Conservation (phyloP, 2,113 vertebrate species). For the Macquaria ambigua region DNA sequence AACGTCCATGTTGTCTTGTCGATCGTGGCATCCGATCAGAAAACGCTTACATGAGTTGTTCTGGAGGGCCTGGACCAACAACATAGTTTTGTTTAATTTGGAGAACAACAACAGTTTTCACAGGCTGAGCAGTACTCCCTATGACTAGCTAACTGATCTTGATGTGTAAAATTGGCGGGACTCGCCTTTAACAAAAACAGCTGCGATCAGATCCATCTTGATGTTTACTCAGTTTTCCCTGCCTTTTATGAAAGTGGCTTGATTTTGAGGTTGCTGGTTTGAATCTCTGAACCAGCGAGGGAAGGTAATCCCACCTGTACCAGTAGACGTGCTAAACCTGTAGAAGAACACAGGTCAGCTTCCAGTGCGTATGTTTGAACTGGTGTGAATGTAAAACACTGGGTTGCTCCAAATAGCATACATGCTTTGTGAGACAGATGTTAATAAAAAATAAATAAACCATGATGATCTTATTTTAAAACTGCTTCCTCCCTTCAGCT, state of each 20-base stretch:
- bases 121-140: too few species aligned
- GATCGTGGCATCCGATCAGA: neutral
- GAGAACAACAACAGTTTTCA: too few species aligned
- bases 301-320: neutral
- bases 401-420: rapidly evolving
- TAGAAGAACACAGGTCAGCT: neutral
- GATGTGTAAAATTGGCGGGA: too few species aligned
- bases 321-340: neutral
- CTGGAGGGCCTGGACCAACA: neutral
- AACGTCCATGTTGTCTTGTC: too few species aligned
- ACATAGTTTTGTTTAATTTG: neutral
- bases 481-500: conserved; percentile 60
- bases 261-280: neutral
- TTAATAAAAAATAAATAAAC: neutral
- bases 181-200: too few species aligned
- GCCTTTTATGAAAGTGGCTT: neutral
- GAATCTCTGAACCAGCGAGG: too few species aligned
- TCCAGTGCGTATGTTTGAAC: neutral
- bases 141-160: too few species aligned
- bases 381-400: neutral
- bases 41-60: too few species aligned
- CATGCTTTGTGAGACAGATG: neutral
- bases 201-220: too few species aligned
- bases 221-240: neutral
- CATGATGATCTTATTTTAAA: neutral